Base-by-base conservation (phyloP, 2,888 invertebrate genomes). In the Drosophila nr. perissopoda region DNA sequence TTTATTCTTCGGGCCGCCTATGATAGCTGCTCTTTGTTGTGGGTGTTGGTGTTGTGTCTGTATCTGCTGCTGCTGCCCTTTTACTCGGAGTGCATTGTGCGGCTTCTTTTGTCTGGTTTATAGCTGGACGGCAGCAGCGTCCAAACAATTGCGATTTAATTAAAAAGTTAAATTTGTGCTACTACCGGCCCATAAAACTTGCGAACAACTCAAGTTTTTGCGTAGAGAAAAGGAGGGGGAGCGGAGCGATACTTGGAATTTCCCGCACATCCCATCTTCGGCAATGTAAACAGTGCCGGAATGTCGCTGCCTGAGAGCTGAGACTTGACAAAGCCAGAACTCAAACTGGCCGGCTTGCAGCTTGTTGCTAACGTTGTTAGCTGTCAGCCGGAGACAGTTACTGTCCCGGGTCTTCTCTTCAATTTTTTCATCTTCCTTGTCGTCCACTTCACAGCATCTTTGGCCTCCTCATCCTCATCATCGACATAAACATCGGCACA, bases 61-160 rank as follows among this genome's bases (percentile, higher is more conserved):
- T 34, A 53, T 60, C 5, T 34, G 54, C 21, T 21, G 34, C 36
- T 38, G 54, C 4, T 64, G 58, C 38, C 52, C 42, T 38, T 56
- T 62, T 46, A 62, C 5, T 63, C 62, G 51, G 27, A 25, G 52
- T 66, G 70, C 76, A 81, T 81, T 81, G 72, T 79, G 72, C 33
- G 63, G 51, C 34, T 38, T 57, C 69, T 48, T 72, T 81, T 81
- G 79, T 79, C 66, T 80, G 53, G 54, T 51, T 69, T 66, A 67
- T 81, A 64, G 81, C 67, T 72, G 79, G 65, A 53, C 68, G 62
- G 76, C 76, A 71, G 52, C 36, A 40, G 11, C 10, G 48, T 27
- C 27, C 70, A 60, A 87, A 87, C 84, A 87, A 87, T 81, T 87
- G 85, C 74, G 66, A 82, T 81, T 89, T 85, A 89, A 85, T 85